phyloP scores from a whole-genome alignment of 2,797 vertebrate genomes.

The Simalia tracyae region DNA sequence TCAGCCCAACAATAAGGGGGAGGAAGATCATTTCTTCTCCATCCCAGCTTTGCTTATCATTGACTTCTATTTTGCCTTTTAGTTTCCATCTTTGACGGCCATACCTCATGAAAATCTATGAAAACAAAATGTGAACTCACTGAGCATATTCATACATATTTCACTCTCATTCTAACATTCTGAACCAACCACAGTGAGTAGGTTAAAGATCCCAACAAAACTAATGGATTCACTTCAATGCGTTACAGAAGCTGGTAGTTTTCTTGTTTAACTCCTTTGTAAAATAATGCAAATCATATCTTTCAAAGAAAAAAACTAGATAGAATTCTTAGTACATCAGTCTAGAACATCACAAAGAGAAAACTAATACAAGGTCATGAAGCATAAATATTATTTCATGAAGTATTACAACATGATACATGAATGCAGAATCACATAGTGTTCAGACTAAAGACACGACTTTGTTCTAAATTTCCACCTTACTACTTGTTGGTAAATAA shows the following conservation, averaged over 20 bases:
- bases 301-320: not conserved
- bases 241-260: not conserved
- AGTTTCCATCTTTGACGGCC: constrained; percentile 97
- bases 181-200: not conserved
- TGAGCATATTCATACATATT: not conserved
- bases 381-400: not conserved
- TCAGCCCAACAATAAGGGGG: constrained; percentile 90
- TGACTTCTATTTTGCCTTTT: constrained; percentile 94
- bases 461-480: constrained; percentile 7
- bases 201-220: not conserved
- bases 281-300: not conserved
- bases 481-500: not conserved
- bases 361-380: not conserved
- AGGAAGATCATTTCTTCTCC: constrained; percentile 94
- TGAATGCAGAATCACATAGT: not conserved
- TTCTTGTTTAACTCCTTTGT: not conserved
- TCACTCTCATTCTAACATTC: not conserved
- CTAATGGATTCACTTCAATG: not conserved
- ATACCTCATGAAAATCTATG: constrained; percentile 95
- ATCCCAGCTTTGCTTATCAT: constrained; percentile 96
- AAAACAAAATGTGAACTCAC: constrained; percentile 11
- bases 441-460: not conserved
- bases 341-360: not conserved
- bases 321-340: not conserved
- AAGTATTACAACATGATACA: not conserved